Evolutionary conservation across 2,113 vertebrate genomes (phyloP), one percentile per base, ranked within the genome.

Genomic region (Antigone vipio): DNA sequence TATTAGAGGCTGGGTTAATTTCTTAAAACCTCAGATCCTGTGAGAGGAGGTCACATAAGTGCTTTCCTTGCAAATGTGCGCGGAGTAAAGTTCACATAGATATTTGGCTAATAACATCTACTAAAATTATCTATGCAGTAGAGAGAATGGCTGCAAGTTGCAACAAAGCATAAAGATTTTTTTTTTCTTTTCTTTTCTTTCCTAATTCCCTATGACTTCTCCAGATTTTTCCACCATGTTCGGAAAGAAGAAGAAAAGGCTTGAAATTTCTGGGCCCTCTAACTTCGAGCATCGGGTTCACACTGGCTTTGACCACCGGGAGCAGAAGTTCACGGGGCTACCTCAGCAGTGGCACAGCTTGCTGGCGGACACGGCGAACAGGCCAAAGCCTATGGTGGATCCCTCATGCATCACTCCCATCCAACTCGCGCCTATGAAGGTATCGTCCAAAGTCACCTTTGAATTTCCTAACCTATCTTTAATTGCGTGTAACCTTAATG

Each of bases 261-360:
- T 99, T 95, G 99, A 99, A 97, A 99, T 99, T 93, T 99, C 99
- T 12, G 99, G 99, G 47, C 99, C 99, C n/a, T 99, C 99, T 19
- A 99, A 99, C 98, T 99, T 99, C 29, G 99, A 99, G 97, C 99
- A 99, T 97, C 99, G 99, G 81, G 99, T 99, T 67, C 99, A 99
- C 94, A 99, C 99, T 8, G 99, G 99, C 88, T 99, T 99, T 91
- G 99, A 99, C 96, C 99, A 98, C 23, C 98, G 98, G 74, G 99
- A 99, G 97, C 99, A 99, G 98, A 99, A 99, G 95, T 99, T 99
- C 95, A 99, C 99, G 0, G 99, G 99, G 63, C 98, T 99, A 84
- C 99, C 99, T 2, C 99, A 99, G 97, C 99, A 99, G 94, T 99
- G 99, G 99, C 99, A 99, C 97, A 99, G 99, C 88, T 98, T 99